Evolutionary conservation across 2,113 vertebrate genomes (phyloP).

Genomic region (Albula goreensis): DNA sequence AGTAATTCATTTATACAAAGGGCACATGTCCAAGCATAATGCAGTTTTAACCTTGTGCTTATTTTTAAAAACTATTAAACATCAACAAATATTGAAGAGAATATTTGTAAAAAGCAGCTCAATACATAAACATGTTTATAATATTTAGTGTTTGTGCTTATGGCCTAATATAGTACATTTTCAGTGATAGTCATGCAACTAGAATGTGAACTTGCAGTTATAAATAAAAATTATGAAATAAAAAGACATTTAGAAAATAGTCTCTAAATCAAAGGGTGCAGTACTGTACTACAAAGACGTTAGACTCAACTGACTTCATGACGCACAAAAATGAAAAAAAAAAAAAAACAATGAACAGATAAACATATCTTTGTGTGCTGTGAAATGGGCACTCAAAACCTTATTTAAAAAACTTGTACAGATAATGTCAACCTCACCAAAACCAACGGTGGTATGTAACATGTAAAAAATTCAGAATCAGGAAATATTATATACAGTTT

Average conservation of each 20-base stretch:
- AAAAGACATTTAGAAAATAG: neutral
- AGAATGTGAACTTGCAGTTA: neutral
- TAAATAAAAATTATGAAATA: neutral
- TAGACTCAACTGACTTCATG: neutral
- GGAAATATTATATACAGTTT: neutral
- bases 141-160: neutral
- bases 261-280: neutral
- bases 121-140: neutral
- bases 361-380: neutral
- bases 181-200: slow-evolving; percentile 3
- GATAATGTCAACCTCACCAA: neutral
- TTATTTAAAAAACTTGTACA: neutral
- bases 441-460: neutral
- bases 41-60: neutral
- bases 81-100: neutral
- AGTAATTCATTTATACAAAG: neutral
- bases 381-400: neutral
- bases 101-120: neutral
- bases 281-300: neutral
- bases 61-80: neutral
- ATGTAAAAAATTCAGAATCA: neutral
- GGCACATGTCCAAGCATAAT: neutral
- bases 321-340: neutral
- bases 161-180: neutral
- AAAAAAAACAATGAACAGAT: neutral